Conservation (phyloP, 2,888 invertebrate species). For the Tribolium freemani region DNA sequence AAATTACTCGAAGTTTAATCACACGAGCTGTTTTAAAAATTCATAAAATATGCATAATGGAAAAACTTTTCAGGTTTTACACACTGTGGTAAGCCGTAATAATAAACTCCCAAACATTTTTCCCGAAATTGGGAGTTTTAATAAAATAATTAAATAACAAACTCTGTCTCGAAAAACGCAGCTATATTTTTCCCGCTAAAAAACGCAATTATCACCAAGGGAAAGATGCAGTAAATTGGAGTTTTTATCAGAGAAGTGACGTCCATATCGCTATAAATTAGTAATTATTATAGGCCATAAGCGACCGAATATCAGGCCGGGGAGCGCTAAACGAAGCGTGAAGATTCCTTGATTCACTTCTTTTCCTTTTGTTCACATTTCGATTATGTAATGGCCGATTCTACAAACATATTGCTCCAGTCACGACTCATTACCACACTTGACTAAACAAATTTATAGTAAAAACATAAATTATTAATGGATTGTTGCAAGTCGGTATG, state of each 20-base stretch:
- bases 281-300: slow-evolving; percentile 36
- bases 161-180: neutral
- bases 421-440: neutral
- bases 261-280: slow-evolving; percentile 28
- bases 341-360: slow-evolving; percentile 31
- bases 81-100: neutral
- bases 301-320: slow-evolving; percentile 26
- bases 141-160: neutral
- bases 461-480: neutral
- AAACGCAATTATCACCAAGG: slow-evolving; percentile 18
- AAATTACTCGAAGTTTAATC: neutral
- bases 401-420: neutral
- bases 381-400: neutral
- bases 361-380: slow-evolving; percentile 14
- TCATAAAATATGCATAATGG: neutral
- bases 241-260: slow-evolving; percentile 31
- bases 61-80: neutral
- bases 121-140: neutral
- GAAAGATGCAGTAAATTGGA: slow-evolving; percentile 27
- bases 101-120: neutral
- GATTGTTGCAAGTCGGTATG: too few relatives aligned
- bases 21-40: neutral
- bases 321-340: slow-evolving; percentile 19
- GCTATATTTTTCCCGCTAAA: slow-evolving; percentile 4
- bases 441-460: neutral